Evolutionary conservation across 1,140 invertebrate species (phyloP), one percentile per base, ranked within the genome.

Genomic region (Lepidotrigona ventralis): DNA sequence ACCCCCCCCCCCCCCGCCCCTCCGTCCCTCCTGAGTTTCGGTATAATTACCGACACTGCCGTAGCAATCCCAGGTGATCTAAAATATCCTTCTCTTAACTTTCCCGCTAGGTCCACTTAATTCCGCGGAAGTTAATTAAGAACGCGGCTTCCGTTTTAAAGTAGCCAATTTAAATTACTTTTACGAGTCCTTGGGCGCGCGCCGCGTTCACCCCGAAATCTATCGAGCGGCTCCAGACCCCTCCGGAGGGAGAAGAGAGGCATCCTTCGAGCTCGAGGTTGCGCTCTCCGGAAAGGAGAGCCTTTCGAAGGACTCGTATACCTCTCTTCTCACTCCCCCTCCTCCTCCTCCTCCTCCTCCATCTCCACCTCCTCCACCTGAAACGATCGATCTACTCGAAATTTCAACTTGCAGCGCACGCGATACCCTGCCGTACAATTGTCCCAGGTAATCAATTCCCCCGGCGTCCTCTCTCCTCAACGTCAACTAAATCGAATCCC

Each of bases 131-230:
- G 81, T 83, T 83, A 83, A 83, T 83, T 83, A 83, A 83, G 81
- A 83, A 77, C 74, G 81, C 81, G 74, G 63, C 46, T 46, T 68
- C 54, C 81, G 74, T 66, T 83, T 68, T 83, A 83, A 83, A 83
- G 81, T 83, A 83, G 81, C 74, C 81, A 83, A 78, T 83, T 83
- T 83, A 83, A 83, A 83, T 83, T 83, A 83, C 81, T 83, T 83
- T 83, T 83, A 83, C 81, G 81, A 83, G 66, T 70, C 74, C 81
- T 78, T 78, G 81, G 81, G 81, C 81, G 74, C 74, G 39, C 29
- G 29, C 72, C 11, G 29, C 60, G 63, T 66, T 76, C 80, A 53
- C 26, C 66, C 81, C 81, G 81, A 83, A 83, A 83, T 77, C 81
- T 77, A 82, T 83, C 81, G 81, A 77, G 64, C 70, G 15, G 19